phyloP scores from a whole-genome alignment of 2,113 vertebrate genomes.

The Aegithalos caudatus region DNA sequence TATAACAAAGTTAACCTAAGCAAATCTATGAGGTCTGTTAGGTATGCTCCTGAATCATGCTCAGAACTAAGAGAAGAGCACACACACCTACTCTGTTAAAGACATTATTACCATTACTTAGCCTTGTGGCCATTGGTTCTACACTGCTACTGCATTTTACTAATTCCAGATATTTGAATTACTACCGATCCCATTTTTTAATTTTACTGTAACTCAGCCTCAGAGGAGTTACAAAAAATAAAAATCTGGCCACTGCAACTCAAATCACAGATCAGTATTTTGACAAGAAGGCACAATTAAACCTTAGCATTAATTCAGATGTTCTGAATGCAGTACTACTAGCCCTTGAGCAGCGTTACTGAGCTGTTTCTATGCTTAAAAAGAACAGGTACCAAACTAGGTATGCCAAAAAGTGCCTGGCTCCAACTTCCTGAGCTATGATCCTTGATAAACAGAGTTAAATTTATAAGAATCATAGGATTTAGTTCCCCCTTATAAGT shows the following conservation, averaged over 20 bases:
- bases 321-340: not conserved
- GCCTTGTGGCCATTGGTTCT: not conserved
- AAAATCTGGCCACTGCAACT: not conserved
- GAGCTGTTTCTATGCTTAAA: not conserved
- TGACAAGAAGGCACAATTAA: not conserved
- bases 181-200: not conserved
- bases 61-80: not conserved
- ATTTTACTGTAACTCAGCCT: not conserved
- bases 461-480: not conserved
- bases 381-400: not conserved
- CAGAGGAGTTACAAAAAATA: not conserved
- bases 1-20: not conserved
- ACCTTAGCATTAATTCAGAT: not conserved
- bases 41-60: not conserved
- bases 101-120: not conserved
- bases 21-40: not conserved
- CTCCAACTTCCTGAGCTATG: not conserved
- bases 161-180: not conserved
- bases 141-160: not conserved
- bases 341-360: not conserved
- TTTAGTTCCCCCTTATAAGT: not conserved
- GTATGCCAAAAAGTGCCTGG: not conserved
- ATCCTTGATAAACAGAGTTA: not conserved
- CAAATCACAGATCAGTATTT: not conserved
- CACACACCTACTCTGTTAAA: not conserved